phyloP scores from a whole-genome alignment of 1,140 invertebrate species.

The Latrodectus geometricus region DNA sequence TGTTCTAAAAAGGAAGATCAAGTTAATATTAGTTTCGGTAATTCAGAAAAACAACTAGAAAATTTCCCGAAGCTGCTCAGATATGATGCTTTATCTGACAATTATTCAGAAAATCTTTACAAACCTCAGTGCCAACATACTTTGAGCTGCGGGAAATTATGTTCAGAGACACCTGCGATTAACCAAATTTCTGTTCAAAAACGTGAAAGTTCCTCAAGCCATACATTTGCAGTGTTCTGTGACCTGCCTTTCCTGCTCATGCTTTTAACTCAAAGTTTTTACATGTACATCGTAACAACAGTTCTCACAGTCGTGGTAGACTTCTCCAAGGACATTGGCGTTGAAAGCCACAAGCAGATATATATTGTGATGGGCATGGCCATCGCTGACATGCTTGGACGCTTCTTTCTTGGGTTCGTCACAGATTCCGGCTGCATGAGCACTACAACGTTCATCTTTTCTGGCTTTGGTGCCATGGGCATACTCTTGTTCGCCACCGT shows the following conservation, averaged over 20 bases:
- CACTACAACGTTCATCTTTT: background rate
- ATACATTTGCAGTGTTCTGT: background rate
- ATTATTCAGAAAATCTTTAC: background rate
- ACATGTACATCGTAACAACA: conserved; percentile 17
- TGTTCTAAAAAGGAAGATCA: background rate
- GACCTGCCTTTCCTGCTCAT: conserved; percentile 21
- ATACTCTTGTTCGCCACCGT: background rate
- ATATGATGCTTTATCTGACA: background rate
- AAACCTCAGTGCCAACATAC: background rate
- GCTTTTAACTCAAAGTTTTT: conserved; percentile 15
- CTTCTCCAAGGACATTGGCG: conserved; percentile 25
- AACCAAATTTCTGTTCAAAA: background rate
- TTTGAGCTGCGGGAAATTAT: background rate
- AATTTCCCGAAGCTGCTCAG: background rate
- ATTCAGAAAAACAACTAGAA: background rate
- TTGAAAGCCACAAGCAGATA: background rate
- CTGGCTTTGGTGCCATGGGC: background rate
- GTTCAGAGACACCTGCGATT: background rate
- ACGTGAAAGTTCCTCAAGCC: background rate
- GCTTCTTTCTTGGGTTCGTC: conserved; percentile 21
- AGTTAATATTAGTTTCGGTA: background rate
- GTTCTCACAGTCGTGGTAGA: conserved; percentile 9
- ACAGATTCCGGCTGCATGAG: conserved; percentile 4
- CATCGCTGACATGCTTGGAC: conserved; percentile 19
- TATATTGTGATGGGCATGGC: conserved; percentile 35